Base-by-base conservation (phyloP, 2,888 invertebrate genomes). In the Agrypnus murinus region DNA sequence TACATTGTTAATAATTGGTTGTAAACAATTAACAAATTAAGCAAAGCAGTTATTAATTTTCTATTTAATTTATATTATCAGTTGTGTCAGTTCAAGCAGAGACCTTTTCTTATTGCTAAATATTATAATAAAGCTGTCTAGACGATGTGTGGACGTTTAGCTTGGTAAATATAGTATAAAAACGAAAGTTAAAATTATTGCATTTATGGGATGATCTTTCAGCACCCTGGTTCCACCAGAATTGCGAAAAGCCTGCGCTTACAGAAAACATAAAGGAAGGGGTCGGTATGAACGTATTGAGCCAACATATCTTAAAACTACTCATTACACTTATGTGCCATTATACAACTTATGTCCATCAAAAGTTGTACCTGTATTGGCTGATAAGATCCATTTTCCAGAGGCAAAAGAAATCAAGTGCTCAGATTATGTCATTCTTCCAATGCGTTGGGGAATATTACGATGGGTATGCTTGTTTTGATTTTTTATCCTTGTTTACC, bases 391-490 rank as follows among this genome's bases (percentile, higher is more conserved):
- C 9, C 53, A 48, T 1, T 32, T 59, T 10, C 60, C 8, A 15
- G 40, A 40, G 9, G 8, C 14, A 12, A 10, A 4, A 38, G 9
- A 7, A 4, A n/a, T 8, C 14, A 15, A 34, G 2, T 5, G 19
- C 2, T 32, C 48, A 19, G 53, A 67, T 17, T 53, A 40, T 17
- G 15, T 40, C n/a, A 67, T 67, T 14, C 2, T 59, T 7, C 67
- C 67, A 2, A 67, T 60, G 67, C 34, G 43, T 4, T 67, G 67
- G 67, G 67, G 67, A n/a, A 9, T 60, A 17, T 15, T 53, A 36
- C 32, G n/a, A 50, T 43, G 4, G 17, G 46, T 19, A 46, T 25
- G 5, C 2, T 25, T 5, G n/a, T 25, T 25, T 3, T 25, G 43
- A 31, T 45, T 45, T 2, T 6, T 40, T 14, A 12, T 60, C 9